These are phyloP conservation scores for Xerus rutilus DNA, from an alignment of 2,797 vertebrate genomes.

Conservation along the genomic window DNA sequence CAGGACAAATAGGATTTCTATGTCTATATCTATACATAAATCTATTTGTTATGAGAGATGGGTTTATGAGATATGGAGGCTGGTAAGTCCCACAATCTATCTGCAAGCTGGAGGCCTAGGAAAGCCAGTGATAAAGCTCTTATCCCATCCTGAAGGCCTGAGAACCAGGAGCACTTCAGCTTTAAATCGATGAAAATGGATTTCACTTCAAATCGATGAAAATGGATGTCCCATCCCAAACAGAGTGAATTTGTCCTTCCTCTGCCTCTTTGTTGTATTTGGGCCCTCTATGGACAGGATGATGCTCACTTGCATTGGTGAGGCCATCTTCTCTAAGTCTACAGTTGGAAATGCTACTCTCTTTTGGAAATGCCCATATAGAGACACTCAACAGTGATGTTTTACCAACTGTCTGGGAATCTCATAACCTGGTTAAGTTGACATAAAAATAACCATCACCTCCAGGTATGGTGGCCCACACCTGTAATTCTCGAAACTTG, in stretches of 20 bases:
- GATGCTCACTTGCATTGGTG: no score
- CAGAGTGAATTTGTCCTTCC: neutral
- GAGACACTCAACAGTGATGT: neutral
- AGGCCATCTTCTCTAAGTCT: neutral
- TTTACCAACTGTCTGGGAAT: neutral
- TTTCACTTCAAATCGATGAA: neutral
- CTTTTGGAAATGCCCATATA: neutral
- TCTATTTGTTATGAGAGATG: neutral
- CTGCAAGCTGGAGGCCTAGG: neutral
- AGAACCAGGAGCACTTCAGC: neutral
- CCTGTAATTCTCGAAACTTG: no score
- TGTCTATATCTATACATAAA: neutral
- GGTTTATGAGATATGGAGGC: neutral
- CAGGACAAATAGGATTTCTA: neutral
- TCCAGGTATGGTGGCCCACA: no score
- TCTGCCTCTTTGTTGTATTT: neutral
- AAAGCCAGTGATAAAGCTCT: neutral
- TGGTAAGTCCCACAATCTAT: neutral
- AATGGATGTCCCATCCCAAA: neutral
- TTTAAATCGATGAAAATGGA: neutral
- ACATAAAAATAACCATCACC: neutral
- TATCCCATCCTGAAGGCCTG: neutral
- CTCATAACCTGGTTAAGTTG: neutral
- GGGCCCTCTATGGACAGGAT: neutral
- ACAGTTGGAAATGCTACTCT: neutral